These are phyloP conservation scores for Meteorus cinctellus DNA, from an alignment of 2,888 invertebrate genomes.

Conservation along the genomic window DNA sequence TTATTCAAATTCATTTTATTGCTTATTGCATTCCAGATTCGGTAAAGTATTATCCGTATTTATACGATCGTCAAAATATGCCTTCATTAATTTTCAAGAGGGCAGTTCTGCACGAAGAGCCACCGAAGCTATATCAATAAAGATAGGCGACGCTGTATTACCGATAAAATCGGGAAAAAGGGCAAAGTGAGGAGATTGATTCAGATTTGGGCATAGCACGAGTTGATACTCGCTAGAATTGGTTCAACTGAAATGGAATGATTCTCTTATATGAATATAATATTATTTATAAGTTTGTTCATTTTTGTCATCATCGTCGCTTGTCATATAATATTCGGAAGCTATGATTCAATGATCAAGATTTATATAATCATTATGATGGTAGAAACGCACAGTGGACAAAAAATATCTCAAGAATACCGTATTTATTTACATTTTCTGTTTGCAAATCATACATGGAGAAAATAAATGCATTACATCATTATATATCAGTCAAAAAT, in stretches of 20 bases:
- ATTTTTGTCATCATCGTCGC: too few species aligned
- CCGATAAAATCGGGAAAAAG: constrained; percentile 1
- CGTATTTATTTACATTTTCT: constrained; percentile 8
- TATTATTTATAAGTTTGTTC: too few species aligned
- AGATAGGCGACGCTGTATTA: constrained; percentile 37
- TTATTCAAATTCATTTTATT: constrained; percentile 9
- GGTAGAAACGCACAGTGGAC: constrained; percentile 25
- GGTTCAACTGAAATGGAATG: too few species aligned
- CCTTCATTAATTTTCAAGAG: constrained; percentile 47
- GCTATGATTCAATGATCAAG: too few species aligned
- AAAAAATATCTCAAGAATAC: constrained; percentile 31
- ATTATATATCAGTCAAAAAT: not conserved
- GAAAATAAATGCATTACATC: constrained; percentile 5
- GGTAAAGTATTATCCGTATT: constrained; percentile 44
- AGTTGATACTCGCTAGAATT: too few species aligned
- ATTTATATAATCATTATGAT: too few species aligned
- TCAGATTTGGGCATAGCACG: too few species aligned
- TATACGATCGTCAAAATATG: constrained; percentile 28
- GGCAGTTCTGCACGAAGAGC: constrained; percentile 40
- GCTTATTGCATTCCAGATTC: constrained; percentile 40
- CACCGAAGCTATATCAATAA: constrained; percentile 40
- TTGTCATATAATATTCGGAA: too few species aligned
- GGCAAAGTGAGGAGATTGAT: too few species aligned
- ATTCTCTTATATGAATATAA: too few species aligned
- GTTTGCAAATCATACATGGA: not conserved